These are phyloP conservation scores for Physella acuta DNA, from an alignment of 1,140 invertebrate genomes.

Conservation along the genomic window DNA sequence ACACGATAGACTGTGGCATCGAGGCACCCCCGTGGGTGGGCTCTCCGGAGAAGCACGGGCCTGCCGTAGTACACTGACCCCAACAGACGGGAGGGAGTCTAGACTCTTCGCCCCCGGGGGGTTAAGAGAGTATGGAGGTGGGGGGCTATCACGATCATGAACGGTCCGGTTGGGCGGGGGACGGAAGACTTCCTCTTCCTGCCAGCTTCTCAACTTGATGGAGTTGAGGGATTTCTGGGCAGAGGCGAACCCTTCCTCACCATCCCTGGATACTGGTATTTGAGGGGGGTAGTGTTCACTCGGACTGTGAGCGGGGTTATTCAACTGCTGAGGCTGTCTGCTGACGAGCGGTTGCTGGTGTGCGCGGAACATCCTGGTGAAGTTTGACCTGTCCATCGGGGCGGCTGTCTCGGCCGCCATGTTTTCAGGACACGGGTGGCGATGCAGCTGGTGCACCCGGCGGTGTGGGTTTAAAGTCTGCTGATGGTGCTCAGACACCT, in stretches of 20 bases:
- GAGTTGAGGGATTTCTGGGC: slow-evolving; percentile 65
- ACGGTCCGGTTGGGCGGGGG: slow-evolving; percentile 74
- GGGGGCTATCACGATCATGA: slow-evolving; percentile 70
- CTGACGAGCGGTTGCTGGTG: not conserved
- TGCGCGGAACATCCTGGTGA: not conserved
- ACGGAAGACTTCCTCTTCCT: slow-evolving; percentile 70
- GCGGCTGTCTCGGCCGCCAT: not conserved
- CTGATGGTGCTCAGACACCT: not conserved
- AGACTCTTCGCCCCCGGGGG: slow-evolving; percentile 10
- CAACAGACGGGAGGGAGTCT: slow-evolving; percentile 1
- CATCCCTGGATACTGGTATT: slow-evolving; percentile 69
- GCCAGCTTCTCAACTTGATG: slow-evolving; percentile 24
- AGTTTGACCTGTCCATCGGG: not conserved
- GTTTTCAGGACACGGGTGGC: not conserved
- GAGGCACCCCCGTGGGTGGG: not conserved
- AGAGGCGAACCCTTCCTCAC: slow-evolving; percentile 69
- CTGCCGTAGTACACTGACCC: not conserved
- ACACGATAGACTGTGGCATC: slow-evolving; percentile 19
- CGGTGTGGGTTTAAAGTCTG: not conserved
- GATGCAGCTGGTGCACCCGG: not conserved
- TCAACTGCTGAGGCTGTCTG: not conserved
- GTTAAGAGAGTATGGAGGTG: slow-evolving; percentile 67
- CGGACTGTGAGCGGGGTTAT: no score
- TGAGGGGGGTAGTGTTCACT: slow-evolving; percentile 62
- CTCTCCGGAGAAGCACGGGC: not conserved